Base-by-base conservation (phyloP, 2,113 vertebrate genomes). In the Podarcis raffonei region DNA sequence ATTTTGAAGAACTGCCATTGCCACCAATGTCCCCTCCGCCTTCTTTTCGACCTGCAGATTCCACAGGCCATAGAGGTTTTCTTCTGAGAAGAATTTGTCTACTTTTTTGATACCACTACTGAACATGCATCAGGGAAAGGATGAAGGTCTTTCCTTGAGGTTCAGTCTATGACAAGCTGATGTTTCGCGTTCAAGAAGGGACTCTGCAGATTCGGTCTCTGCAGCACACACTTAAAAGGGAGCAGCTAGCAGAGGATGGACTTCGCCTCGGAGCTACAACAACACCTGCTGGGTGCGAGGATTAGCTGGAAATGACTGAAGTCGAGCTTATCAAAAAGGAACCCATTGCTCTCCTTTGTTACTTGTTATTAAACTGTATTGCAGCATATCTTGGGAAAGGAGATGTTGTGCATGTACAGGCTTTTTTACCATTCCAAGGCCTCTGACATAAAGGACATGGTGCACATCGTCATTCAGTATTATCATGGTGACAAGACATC, bases 21-120 rank as follows among this genome's bases (percentile, higher is more conserved):
- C 30, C 23, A 57, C 74, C 78, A 11, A 74, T 30, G 4, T 30
- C 22, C 35, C 11, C 59, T 25, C 53, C 9, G 94, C 22, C 78
- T 27, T 94, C 25, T 76, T n/a, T 86, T 23, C 91, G 81, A 87
- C 89, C 91, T 86, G 42, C 94, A 99, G 99, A 98, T 99, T 99
- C 96, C 99, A 99, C 96, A 98, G 99, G 96, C 99, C 99, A 94
- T 99, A 99, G 98, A 97, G 96, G 98, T 97, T 98, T 98, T 99
- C 98, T 98, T 99, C 98, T 98, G 97, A 98, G 98, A 99, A 99
- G 98, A 99, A 98, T 98, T 97, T 96, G 96, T 96, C 96, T 96
- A 97, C 96, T 97, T 95, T 96, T 97, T 97, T 97, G 97, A 96
- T 97, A 97, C 82, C 96, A 96, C 97, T 97, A 96, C 96, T 97